These are phyloP conservation scores for Pluvianellus socialis DNA, from an alignment of 2,113 vertebrate genomes.

Conservation along the genomic window DNA sequence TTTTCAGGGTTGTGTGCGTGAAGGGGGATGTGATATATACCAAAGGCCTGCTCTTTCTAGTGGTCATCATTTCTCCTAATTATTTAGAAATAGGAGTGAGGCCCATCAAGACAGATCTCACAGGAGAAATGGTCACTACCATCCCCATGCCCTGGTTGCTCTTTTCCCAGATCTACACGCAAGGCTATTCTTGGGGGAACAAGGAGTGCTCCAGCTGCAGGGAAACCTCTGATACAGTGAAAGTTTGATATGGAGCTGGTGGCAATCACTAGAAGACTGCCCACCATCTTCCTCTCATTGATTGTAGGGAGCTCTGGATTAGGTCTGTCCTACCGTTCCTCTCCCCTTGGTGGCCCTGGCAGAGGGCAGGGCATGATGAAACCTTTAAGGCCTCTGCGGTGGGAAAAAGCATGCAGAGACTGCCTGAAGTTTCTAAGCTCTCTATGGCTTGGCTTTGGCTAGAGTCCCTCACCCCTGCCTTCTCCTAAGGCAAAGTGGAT, in stretches of 20 bases:
- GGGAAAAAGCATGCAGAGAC: background rate
- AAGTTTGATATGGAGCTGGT: background rate
- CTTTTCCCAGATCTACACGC: background rate
- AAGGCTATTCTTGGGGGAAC: background rate
- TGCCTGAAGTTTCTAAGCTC: background rate
- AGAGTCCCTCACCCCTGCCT: background rate
- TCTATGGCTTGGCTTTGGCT: background rate
- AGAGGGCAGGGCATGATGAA: background rate
- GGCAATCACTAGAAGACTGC: background rate
- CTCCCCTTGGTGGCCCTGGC: background rate
- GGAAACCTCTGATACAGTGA: background rate
- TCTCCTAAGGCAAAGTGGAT: background rate
- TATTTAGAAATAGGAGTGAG: background rate
- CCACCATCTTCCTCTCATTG: background rate
- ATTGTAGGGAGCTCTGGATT: background rate
- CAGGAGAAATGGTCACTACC: background rate
- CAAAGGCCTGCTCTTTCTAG: conserved; percentile 18
- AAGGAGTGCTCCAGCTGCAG: background rate
- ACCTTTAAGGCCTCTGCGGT: background rate
- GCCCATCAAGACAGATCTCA: background rate
- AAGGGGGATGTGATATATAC: background rate
- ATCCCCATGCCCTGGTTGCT: background rate
- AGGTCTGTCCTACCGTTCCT: background rate
- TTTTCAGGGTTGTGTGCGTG: background rate
- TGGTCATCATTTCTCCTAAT: background rate